Evolutionary conservation across 2,888 invertebrate genomes (phyloP), one percentile per base, ranked within the genome.

Genomic region (Sussaba pulchella): DNA sequence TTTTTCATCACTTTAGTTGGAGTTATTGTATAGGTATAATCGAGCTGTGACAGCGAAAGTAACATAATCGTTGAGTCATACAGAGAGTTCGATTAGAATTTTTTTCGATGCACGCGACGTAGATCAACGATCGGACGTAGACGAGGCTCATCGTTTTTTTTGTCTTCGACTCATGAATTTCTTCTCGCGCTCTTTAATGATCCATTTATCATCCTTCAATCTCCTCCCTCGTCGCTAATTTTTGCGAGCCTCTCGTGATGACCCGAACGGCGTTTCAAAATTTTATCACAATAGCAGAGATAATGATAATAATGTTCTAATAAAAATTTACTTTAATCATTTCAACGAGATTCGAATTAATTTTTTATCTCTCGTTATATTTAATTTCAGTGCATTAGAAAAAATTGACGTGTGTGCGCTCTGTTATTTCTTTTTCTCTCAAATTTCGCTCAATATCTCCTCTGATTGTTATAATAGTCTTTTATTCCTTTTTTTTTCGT

Each of bases 361-460:
- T 10, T 21, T 39, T 70, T 67, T n/a, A 24, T 39, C 12, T 50
- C 14, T 12, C 39, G 52, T 41, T 61, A 19, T 24, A 43, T 64
- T 59, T 63, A 54, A 57, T 78, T 85, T 83, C 70, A 81, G 87
- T 88, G 88, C 88, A 85, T 84, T 88, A 85, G 85, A 87, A 88
- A 79, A 87, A 88, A 88, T 88, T 88, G 87, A 88, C 88, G 78
- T 85, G 79, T 85, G 86, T 86, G 84, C 85, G 83, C 72, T 87
- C 63, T 69, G 45, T 67, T 73, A 64, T 72, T 61, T 67, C 70
- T 67, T 72, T 61, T 10, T 63, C 66, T 61, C 71, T 36, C 14
- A 19, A 19, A 41, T 67, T 54, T 43, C 26, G 17, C 67, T 66
- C 43, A 47, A 39, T 57, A 57, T 57, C 57, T 81, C 69, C 70